Evolutionary conservation across 2,888 invertebrate species (phyloP), one percentile per base, ranked within the genome.

Genomic region (Drosophila algonquin): DNA sequence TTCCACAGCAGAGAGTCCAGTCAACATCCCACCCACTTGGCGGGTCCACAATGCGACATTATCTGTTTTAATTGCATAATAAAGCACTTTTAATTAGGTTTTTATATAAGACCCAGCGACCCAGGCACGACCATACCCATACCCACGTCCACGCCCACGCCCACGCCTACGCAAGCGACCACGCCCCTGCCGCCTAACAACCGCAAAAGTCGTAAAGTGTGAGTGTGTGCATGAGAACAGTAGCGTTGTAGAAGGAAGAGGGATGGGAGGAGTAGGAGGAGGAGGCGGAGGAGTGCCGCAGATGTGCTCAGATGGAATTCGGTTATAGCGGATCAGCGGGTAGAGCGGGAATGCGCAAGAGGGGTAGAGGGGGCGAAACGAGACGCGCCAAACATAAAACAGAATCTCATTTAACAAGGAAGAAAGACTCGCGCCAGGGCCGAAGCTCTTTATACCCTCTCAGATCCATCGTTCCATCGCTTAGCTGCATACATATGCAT

Each of bases 21-120:
- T 10, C 3, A 14, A 14, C 12, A 35, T 5, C 2, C 24, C 35
- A 40, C 7, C 64, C 48, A 40, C 51, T 45, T 30, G 16, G 18
- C 51, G n/a, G 47, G 54, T 10, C 62, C 52, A 58, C 75, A 75
- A 75, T 75, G 75, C 71, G 85, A 85, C 85, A 85, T 87, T 85
- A 83, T 83, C 85, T 78, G 78, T 75, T 80, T 85, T 88, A 85
- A 85, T 88, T 85, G 85, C 88, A 85, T 85, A 85, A 85, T 85
- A 88, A 85, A 88, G 85, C 83, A 79, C 83, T 86, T 85, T 85
- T 85, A 85, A 85, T 85, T 86, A 88, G 86, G 83, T 85, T 83
- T 83, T 73, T 65, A 71, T 67, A 72, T 52, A 71, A 68, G 71
- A 47, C 54, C 27, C 10, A 14, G 48, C 56, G 67, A 50, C 67